Conservation (phyloP, 2,888 invertebrate genomes). For the Drosophila imparisetae region DNA sequence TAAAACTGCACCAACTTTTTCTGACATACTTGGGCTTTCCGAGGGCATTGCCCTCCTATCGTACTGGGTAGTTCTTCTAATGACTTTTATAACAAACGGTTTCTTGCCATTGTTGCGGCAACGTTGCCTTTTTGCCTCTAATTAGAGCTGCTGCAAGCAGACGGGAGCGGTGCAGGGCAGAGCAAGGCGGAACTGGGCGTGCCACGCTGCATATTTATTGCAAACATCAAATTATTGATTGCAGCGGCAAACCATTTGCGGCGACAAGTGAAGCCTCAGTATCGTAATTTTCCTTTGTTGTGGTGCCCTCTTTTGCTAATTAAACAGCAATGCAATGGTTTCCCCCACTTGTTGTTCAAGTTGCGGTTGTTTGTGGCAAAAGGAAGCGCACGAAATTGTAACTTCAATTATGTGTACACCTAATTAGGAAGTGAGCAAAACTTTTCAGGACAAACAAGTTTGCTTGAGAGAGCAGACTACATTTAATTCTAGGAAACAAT, state of each 20-base stretch:
- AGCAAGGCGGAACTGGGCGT: not conserved
- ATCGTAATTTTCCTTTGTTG: conserved; percentile 11
- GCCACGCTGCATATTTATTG: conserved; percentile 55
- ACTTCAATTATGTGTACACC: conserved; percentile 54
- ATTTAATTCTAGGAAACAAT: not conserved
- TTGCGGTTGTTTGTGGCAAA: conserved; percentile 8
- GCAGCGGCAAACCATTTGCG: conserved; percentile 29
- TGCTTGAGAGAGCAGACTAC: not conserved
- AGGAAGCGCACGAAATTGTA: conserved; percentile 40
- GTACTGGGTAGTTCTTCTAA: conserved; percentile 19
- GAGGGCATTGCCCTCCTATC: conserved; percentile 66
- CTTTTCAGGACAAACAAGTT: conserved; percentile 4
- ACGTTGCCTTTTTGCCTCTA: conserved; percentile 57
- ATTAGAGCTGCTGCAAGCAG: conserved; percentile 49
- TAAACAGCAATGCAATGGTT: conserved; percentile 50
- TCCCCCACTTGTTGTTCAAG: not conserved
- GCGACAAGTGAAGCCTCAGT: conserved; percentile 23
- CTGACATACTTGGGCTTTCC: conserved; percentile 19
- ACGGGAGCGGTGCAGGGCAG: not conserved
- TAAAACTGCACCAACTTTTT: conserved; percentile 42
- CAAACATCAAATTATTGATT: conserved; percentile 76
- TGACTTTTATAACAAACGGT: conserved; percentile 56
- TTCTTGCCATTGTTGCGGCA: conserved; percentile 51
- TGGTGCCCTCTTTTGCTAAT: conserved; percentile 46
- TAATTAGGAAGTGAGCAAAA: conserved; percentile 53